These are phyloP conservation scores for Holotrichia oblita DNA, from an alignment of 1,140 invertebrate genomes.

Conservation along the genomic window DNA sequence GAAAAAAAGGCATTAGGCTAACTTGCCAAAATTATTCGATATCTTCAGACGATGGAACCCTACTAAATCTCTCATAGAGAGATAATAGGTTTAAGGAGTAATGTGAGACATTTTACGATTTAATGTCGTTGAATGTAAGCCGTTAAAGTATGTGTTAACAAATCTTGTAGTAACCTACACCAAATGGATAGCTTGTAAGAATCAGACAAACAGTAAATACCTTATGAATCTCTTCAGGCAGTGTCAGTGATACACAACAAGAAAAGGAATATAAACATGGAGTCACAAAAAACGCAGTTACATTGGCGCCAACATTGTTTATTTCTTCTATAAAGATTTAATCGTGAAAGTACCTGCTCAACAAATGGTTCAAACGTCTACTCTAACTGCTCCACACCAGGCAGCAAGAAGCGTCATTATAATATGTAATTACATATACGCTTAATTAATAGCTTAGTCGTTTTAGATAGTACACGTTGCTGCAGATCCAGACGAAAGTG, in stretches of 20 bases:
- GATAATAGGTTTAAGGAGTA: too few species aligned
- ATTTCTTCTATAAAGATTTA: slow-evolving; percentile 20
- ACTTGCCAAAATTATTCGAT: too few species aligned
- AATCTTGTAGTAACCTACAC: neutral
- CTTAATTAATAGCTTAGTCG: slow-evolving; percentile 27
- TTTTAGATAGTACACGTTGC: neutral
- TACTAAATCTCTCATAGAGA: too few species aligned
- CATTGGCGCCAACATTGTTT: slow-evolving; percentile 24
- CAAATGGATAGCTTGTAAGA: neutral
- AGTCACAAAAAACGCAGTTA: neutral
- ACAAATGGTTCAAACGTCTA: slow-evolving; percentile 11
- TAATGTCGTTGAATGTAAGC: too few species aligned
- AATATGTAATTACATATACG: slow-evolving; percentile 29
- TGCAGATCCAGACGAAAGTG: neutral
- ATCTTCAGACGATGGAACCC: too few species aligned
- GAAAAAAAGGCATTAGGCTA: too few species aligned
- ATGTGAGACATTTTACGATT: too few species aligned
- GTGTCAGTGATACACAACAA: neutral
- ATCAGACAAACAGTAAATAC: neutral
- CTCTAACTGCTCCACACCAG: neutral
- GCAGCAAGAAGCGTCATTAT: slow-evolving; percentile 28
- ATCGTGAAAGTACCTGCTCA: slow-evolving; percentile 24
- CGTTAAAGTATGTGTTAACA: too few species aligned
- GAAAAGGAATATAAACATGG: neutral
- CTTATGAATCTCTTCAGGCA: neutral